phyloP scores from a whole-genome alignment of 2,113 vertebrate species.

The Vulpes lagopus region DNA sequence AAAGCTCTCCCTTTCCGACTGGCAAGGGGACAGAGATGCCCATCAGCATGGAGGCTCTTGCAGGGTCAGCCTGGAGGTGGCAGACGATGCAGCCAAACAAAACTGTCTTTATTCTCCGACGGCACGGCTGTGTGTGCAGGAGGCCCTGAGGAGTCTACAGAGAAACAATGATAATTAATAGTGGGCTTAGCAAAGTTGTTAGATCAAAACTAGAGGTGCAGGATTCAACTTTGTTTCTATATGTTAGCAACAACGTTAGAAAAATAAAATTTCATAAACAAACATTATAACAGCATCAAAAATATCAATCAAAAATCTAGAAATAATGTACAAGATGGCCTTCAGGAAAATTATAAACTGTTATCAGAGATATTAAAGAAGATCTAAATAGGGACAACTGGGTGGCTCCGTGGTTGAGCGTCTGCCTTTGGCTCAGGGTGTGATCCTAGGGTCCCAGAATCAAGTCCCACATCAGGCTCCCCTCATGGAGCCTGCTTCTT shows the following conservation, averaged over 20 bases:
- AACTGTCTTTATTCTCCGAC: accelerated
- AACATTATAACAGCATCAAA: neutral
- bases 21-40: neutral
- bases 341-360: accelerated
- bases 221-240: neutral
- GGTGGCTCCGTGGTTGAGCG: too few relatives aligned
- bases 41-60: accelerated
- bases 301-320: neutral
- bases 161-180: accelerated
- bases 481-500: too few relatives aligned
- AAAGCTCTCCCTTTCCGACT: accelerated
- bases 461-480: too few relatives aligned
- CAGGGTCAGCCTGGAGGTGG: accelerated
- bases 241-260: neutral
- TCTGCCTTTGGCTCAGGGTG: too few relatives aligned
- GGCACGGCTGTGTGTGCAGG: accelerated
- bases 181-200: neutral
- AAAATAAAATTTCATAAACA: neutral
- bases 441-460: too few relatives aligned
- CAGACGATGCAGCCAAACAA: accelerated
- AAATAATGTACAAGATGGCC: accelerated
- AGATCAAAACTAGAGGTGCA: too few relatives aligned
- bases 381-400: too few relatives aligned
- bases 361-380: too few relatives aligned
- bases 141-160: neutral